Conservation (phyloP, 1,140 invertebrate species). For the Oncopodura yosiiana region DNA sequence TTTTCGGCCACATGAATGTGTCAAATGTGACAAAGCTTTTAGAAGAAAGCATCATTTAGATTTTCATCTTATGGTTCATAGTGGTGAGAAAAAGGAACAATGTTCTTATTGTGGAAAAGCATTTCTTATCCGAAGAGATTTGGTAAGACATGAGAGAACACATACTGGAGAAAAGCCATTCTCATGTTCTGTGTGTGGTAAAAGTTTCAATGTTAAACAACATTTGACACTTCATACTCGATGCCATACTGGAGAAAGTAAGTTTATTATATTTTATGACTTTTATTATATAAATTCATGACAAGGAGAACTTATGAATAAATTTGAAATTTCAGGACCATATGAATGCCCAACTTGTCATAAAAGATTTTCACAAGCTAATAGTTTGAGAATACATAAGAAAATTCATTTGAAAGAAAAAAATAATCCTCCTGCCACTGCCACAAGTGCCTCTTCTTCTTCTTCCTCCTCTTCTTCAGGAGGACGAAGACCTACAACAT, state of each 20-base stretch:
- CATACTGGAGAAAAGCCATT: constrained; percentile 75
- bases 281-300: too few species aligned
- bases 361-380: constrained; percentile 12
- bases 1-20: constrained; percentile 11
- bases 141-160: constrained; percentile 76
- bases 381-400: constrained; percentile 10
- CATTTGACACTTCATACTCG: constrained; percentile 74
- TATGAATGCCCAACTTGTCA: constrained; percentile 1
- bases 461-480: too few species aligned
- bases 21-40: constrained; percentile 17
- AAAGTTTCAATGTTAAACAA: constrained; percentile 71
- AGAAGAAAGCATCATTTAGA: constrained; percentile 22
- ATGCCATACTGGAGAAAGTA: constrained; percentile 75
- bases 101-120: constrained; percentile 51
- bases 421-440: too few species aligned
- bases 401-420: constrained; percentile 3
- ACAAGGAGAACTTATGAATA: background rate
- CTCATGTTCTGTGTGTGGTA: constrained; percentile 67
- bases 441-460: too few species aligned
- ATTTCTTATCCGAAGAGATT: constrained; percentile 42
- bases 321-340: background rate
- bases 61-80: constrained; percentile 60
- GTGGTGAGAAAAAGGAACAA: constrained; percentile 68
- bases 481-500: too few species aligned
- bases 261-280: background rate